Percentiles rank a stretch among this genome's conserved stretches.
Evolutionary conservation across 2,797 vertebrate genomes (phyloP).

Genomic region (Bothrops alternatus): DNA sequence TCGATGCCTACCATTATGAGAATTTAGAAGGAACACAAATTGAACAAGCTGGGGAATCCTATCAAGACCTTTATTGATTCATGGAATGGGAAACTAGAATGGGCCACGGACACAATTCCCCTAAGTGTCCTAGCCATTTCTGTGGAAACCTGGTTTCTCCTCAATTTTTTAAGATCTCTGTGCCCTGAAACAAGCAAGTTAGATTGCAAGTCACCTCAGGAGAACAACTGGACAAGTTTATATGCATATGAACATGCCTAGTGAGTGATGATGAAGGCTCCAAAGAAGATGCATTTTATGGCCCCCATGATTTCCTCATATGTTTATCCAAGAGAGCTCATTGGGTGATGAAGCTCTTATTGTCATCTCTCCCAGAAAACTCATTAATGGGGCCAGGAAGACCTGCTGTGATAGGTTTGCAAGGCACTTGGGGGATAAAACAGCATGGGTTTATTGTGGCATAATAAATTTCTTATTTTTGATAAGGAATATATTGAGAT

Average conservation of each 20-base stretch:
- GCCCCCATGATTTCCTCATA: neutral
- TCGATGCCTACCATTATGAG: neutral
- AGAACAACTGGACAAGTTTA: neutral
- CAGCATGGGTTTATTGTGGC: neutral
- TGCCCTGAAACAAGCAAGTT: neutral
- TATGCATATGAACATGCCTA: neutral
- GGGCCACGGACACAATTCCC: neutral
- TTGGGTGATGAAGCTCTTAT: neutral
- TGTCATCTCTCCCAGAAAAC: neutral
- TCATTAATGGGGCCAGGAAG: neutral
- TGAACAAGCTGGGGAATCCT: neutral
- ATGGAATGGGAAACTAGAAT: neutral
- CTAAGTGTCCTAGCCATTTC: neutral
- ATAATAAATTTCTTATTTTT: neutral
- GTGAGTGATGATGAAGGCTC: neutral
- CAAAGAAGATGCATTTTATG: neutral
- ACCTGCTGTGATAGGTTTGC: neutral
- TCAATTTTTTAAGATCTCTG: neutral
- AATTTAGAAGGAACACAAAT: neutral
- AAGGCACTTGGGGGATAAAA: neutral
- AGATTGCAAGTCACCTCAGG: neutral
- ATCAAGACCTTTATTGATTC: neutral
- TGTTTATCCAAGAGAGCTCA: neutral
- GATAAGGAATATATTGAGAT: neutral
- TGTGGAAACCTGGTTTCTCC: neutral